Base-by-base conservation (phyloP, 2,113 vertebrate genomes). In the Pterocles burchelli region DNA sequence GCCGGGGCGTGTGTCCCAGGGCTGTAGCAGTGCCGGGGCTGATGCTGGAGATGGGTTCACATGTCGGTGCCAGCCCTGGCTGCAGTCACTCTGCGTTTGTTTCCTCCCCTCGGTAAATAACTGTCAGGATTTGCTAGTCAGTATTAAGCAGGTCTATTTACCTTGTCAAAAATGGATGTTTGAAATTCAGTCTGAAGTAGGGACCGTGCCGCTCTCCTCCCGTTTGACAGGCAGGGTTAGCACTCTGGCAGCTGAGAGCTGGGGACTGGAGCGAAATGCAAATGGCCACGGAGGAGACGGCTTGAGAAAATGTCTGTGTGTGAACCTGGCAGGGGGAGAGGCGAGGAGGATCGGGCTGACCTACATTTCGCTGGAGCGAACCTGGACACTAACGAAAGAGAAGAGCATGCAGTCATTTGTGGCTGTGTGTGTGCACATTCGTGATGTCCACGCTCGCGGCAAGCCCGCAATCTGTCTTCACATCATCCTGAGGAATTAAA, bases 121-220 rank as follows among this genome's bases (percentile, higher is more conserved):
- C 83, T 84, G 59, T 62, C 85, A 72, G 54, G 28, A 54, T 91
- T 88, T 85, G 52, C 75, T 93, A 81, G 46, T 22, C 66, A 58
- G 1, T 82, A 94, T 93, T 82, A 93, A 89, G 29, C 22, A 95
- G 66, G 72, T 63, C 48, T 93, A 41, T 94, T 94, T 96, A 81
- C 74, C 62, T 63, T 94, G 84, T 89, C 76, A 73, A 92, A 95
- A 96, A 84, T 8, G 41, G n/a, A 65, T 17, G 71, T 83, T 94
- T 82, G 6, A 67, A 88, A 92, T 92, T 70, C 82, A 54, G 90
- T 85, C 73, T 73, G 48, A 85, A 25, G 58, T 13, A 24, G 76
- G 58, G 72, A 49, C 54, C 68, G 34, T 18, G 72, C 48, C 0
- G 0, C 57, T 95, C 20, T 93, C 85, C 67, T 55, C 94, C 5